Evolutionary conservation across 1,140 invertebrate genomes (phyloP).

Genomic region (Medauroidea extradentata): DNA sequence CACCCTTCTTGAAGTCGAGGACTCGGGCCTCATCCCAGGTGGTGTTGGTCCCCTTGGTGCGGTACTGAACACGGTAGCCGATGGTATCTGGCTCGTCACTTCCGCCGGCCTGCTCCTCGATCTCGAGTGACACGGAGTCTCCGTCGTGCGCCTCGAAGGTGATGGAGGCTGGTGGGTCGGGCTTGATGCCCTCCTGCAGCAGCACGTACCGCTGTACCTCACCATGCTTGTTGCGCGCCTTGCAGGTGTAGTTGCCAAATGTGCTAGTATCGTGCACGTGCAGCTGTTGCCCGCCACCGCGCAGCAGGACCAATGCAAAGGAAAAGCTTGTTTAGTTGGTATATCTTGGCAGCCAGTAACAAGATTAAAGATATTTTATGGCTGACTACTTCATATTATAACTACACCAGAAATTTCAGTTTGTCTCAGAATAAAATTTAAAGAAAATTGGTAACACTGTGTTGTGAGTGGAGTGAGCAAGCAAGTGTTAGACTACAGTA

Average conservation of each 20-base stretch:
- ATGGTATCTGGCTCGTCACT: conserved; percentile 5
- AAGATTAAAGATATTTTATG: too few species aligned
- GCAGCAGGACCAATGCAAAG: conserved; percentile 20
- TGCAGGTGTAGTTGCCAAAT: conserved; percentile 52
- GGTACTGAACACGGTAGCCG: conserved; percentile 20
- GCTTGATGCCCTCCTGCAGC: conserved; percentile 48
- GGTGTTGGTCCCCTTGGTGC: conserved; percentile 1
- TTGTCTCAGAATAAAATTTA: too few species aligned
- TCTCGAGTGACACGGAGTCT: conserved; percentile 9
- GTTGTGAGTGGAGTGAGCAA: too few species aligned
- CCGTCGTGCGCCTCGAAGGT: not conserved
- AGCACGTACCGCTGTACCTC: conserved; percentile 45
- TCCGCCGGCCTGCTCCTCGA: not conserved
- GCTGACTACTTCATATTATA: too few species aligned
- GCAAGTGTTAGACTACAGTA: too few species aligned
- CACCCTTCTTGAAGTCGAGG: conserved; percentile 29
- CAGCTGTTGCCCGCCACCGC: too few species aligned
- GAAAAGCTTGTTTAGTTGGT: not conserved
- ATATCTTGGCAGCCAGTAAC: too few species aligned
- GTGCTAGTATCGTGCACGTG: conserved; percentile 42
- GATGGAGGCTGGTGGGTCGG: conserved; percentile 37
- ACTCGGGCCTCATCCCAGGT: conserved; percentile 38
- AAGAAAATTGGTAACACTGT: too few species aligned
- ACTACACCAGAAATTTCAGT: too few species aligned
- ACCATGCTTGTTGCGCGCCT: conserved; percentile 48